Conservation (phyloP, 1,140 invertebrate genomes). For the Microplitis demolitor region DNA sequence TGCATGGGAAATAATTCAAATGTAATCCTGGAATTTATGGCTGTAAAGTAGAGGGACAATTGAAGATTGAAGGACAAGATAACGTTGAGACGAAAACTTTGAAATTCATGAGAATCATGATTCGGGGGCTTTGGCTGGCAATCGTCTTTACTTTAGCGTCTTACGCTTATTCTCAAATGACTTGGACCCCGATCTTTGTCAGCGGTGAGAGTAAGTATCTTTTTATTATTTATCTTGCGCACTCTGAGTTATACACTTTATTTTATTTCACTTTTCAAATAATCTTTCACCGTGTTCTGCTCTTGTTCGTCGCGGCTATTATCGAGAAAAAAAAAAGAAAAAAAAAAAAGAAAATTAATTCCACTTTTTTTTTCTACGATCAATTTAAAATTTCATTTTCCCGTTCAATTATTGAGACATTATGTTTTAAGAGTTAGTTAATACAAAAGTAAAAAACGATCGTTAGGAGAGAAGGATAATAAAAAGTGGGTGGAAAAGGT, state of each 20-base stretch:
- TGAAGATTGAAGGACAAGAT: slow-evolving; percentile 5
- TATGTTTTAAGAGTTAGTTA: no score
- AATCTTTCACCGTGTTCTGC: not conserved
- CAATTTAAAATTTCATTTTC: no score
- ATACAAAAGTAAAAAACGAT: no score
- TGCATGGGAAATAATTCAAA: not conserved
- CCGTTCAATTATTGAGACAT: no score
- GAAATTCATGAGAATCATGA: slow-evolving; percentile 40
- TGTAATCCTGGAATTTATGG: not conserved
- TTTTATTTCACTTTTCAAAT: slow-evolving; percentile 18
- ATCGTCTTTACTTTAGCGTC: slow-evolving; percentile 44
- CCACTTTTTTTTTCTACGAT: no score
- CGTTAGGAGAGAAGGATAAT: no score
- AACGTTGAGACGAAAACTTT: not conserved
- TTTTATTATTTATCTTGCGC: slow-evolving; percentile 1
- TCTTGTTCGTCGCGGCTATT: no score
- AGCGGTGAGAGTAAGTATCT: slow-evolving; percentile 52
- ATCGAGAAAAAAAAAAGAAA: no score
- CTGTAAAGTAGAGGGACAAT: not conserved
- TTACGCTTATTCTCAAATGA: slow-evolving; percentile 49
- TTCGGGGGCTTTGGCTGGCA: slow-evolving; percentile 32
- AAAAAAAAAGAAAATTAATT: no score
- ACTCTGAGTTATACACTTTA: not conserved
- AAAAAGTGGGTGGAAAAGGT: no score
- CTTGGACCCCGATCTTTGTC: slow-evolving; percentile 58